phyloP scores from a whole-genome alignment of 2,888 invertebrate genomes.

The Lamproptera curius region DNA sequence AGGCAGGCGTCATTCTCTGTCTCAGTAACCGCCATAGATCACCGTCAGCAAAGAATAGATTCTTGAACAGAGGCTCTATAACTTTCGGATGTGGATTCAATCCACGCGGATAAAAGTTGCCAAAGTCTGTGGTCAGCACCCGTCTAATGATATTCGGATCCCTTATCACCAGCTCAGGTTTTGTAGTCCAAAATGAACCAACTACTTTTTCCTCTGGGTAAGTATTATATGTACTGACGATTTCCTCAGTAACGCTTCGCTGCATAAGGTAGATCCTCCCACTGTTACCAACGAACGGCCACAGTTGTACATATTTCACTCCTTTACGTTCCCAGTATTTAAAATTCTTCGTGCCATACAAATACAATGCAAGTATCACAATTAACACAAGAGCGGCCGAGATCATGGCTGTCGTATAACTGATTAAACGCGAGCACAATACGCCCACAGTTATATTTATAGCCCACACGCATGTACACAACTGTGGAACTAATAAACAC shows the following conservation, averaged over 20 bases:
- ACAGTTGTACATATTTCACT: conserved; percentile 23
- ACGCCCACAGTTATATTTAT: too few species aligned
- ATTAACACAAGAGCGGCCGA: not conserved
- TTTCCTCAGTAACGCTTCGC: conserved; percentile 21
- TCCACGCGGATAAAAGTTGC: conserved; percentile 46
- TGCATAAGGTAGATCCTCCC: conserved; percentile 18
- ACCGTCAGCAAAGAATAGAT: conserved; percentile 51
- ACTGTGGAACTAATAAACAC: too few species aligned
- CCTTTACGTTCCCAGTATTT: conserved; percentile 26
- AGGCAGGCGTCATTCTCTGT: conserved; percentile 52
- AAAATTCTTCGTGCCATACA: conserved; percentile 3
- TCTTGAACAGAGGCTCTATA: conserved; percentile 46
- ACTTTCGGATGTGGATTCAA: conserved; percentile 35
- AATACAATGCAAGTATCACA: not conserved
- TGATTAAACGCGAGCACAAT: too few species aligned
- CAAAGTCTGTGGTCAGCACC: conserved; percentile 47
- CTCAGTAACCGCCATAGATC: conserved; percentile 52
- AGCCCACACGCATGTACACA: too few species aligned
- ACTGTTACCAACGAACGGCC: conserved; percentile 26
- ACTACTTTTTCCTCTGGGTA: conserved; percentile 44
- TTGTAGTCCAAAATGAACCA: conserved; percentile 27
- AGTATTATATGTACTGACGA: conserved; percentile 23
- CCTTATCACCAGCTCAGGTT: conserved; percentile 37
- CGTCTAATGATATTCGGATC: conserved; percentile 49
- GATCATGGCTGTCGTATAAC: too few species aligned